A percentile compares a stretch with the other conserved stretches of the same genome.
These are phyloP conservation scores for Operophtera brumata DNA, from an alignment of 2,888 invertebrate genomes.

Conservation along the genomic window DNA sequence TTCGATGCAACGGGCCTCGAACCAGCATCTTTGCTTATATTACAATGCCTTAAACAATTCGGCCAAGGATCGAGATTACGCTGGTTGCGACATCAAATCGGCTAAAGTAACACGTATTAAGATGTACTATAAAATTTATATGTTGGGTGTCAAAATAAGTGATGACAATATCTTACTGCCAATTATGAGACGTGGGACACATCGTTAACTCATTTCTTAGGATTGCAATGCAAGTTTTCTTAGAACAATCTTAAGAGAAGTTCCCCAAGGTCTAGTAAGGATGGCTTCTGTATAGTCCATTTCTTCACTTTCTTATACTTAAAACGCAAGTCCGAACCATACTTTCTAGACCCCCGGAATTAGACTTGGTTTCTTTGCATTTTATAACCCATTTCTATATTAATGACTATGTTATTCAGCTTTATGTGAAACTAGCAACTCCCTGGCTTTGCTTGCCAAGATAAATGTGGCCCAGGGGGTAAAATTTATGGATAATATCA, in stretches of 20 bases:
- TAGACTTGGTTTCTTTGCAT: neutral
- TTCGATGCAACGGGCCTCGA: neutral
- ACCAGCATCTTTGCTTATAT: too few relatives aligned
- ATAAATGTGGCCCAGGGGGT: too few relatives aligned
- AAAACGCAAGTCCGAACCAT: neutral
- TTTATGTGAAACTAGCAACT: neutral
- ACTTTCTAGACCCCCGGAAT: neutral
- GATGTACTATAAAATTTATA: too few relatives aligned
- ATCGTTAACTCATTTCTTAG: neutral
- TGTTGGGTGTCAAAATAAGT: too few relatives aligned
- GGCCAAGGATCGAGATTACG: too few relatives aligned
- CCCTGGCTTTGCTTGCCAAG: neutral
- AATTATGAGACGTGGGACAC: constrained; percentile 1
- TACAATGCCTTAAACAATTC: too few relatives aligned
- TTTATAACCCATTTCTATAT: neutral
- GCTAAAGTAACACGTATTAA: too few relatives aligned
- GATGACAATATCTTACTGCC: constrained; percentile 5
- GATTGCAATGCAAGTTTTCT: neutral
- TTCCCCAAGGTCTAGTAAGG: constrained; percentile 11
- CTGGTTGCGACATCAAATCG: too few relatives aligned
- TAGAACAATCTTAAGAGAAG: neutral
- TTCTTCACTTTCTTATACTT: constrained; percentile 1
- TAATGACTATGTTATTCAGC: neutral
- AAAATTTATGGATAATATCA: too few relatives aligned
- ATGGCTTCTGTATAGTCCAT: constrained; percentile 5